Evolutionary conservation across 2,113 vertebrate genomes (phyloP), one percentile per base, ranked within the genome.

Genomic region (Marmota flaviventris): DNA sequence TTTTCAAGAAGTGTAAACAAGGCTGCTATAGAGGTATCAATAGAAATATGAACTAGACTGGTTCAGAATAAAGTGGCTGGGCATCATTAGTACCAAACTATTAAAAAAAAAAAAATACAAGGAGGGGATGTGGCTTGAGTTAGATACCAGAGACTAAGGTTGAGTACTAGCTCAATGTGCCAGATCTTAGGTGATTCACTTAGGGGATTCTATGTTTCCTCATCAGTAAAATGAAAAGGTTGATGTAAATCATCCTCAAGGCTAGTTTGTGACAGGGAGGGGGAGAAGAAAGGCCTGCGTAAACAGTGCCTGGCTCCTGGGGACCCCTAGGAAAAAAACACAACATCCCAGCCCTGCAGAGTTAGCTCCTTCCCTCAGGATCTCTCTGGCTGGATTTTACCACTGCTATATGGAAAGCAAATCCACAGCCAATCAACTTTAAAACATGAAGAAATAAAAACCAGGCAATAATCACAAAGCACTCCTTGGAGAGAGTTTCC

Each of bases 401-500:
- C 18, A 58, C 56, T 18, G 17, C 6, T 58, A 58, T 58, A 6
- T 20, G 18, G 18, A 5, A 20, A 58, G 56, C 18, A 58, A 20
- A 58, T 58, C 56, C 56, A 58, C 63, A 82, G 48, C 48, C 83
- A 84, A 0, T 93, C 72, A 85, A 61, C 81, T 90, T 88, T 79
- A 94, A 97, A 91, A 94, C 45, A 83, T 39, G 79, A 96, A 96
- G 79, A 42, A 94, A 65, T 94, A 42, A 95, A 92, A 91, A 29
- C 69, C 45, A 56, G 42, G 63, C 96, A 85, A 67, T 65, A 81
- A 69, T 94, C 45, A 34, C 45, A 88, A 91, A 83, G 16, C 24
- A 75, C 87, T 89, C 63, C 58, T 95, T 90, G 78, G 78, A 93
- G 82, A 94, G 67, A 91, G 75, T 89, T 91, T 89, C 48, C 67